A percentile compares a stretch with the other conserved stretches of the same genome.
phyloP scores from a whole-genome alignment of 2,113 vertebrate genomes.

The Aptenodytes patagonicus region DNA sequence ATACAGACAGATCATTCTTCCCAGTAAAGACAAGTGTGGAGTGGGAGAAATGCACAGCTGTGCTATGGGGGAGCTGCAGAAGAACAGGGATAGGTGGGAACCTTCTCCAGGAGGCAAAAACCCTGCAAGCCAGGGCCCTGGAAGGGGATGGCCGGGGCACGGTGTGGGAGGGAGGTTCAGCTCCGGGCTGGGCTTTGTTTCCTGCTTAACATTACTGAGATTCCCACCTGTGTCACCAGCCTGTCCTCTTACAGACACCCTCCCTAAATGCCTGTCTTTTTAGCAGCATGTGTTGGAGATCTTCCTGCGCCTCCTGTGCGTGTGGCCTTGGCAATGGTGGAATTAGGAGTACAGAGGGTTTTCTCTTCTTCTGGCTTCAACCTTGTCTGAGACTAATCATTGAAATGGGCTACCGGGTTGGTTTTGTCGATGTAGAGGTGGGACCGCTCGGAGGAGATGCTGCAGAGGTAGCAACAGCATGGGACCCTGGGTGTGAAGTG shows the following conservation, averaged over 20 bases:
- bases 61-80: neutral
- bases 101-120: accelerated
- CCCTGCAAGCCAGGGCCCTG: accelerated
- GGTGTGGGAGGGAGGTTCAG: neutral
- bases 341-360: neutral
- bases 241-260: neutral
- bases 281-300: too few species aligned
- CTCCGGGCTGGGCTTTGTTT: neutral
- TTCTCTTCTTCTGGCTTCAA: neutral
- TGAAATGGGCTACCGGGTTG: neutral
- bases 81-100: neutral
- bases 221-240: neutral
- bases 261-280: neutral
- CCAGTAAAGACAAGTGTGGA: neutral
- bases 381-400: too few species aligned
- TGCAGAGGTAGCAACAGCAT: neutral
- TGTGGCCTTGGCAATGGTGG: neutral
- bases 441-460: neutral
- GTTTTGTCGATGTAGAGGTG: neutral
- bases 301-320: neutral
- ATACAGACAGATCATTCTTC: neutral
- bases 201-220: neutral
- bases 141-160: neutral
- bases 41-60: neutral
- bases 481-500: neutral